A percentile compares a stretch with the other conserved stretches of the same genome.
phyloP scores from a whole-genome alignment of 2,113 vertebrate genomes.

The Pachyramphus minor region DNA sequence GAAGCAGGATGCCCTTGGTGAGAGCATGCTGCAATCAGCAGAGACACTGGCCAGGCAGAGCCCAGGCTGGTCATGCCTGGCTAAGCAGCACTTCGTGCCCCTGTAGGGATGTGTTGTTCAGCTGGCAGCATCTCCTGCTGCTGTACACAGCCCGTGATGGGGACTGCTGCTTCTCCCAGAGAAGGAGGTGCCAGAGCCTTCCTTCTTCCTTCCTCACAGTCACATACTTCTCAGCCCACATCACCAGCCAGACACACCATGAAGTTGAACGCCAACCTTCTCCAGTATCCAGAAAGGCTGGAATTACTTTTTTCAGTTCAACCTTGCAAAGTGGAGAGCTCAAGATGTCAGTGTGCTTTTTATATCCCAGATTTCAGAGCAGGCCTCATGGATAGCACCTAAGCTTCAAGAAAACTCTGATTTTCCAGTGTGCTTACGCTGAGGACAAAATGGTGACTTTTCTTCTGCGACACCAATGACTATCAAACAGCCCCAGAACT shows the following conservation, averaged over 20 bases:
- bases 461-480: not conserved
- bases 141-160: not conserved
- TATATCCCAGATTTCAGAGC: not conserved
- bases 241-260: not conserved
- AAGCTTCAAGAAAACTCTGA: not conserved
- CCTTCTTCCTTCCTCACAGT: not conserved
- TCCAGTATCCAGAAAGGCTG: not conserved
- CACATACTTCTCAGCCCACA: not conserved
- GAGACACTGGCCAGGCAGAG: conserved; percentile 9
- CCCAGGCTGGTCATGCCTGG: conserved; percentile 11
- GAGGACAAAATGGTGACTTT: not conserved
- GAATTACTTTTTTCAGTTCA: not conserved
- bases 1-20: conserved; percentile 39
- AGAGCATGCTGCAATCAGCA: conserved; percentile 34
- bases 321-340: not conserved
- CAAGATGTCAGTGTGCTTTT: not conserved
- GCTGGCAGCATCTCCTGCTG: conserved; percentile 49
- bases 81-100: conserved; percentile 35
- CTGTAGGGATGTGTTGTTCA: conserved; percentile 41
- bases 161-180: not conserved
- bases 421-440: not conserved
- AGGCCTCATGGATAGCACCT: not conserved
- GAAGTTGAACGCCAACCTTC: not conserved
- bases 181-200: not conserved
- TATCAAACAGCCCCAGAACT: not conserved